phyloP scores from a whole-genome alignment of 2,888 invertebrate genomes.

The Aspidiotus destructor region DNA sequence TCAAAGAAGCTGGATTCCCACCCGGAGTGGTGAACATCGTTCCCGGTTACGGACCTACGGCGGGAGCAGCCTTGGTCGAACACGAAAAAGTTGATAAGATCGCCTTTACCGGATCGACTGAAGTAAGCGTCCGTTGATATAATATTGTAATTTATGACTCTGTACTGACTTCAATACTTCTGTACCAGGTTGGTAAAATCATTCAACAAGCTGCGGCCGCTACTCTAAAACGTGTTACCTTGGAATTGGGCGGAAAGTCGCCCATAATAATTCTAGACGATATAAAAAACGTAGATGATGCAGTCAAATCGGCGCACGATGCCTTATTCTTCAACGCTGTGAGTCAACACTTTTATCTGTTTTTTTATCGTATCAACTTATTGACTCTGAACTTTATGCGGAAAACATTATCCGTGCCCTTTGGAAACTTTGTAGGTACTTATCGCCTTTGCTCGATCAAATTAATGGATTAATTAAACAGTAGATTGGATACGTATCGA shows the following conservation, averaged over 20 bases:
- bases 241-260: slow-evolving; percentile 85
- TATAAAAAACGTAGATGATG: slow-evolving; percentile 57
- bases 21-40: slow-evolving; percentile 68
- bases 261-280: slow-evolving; percentile 76
- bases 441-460: too few species aligned
- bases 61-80: slow-evolving; percentile 59
- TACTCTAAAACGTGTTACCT: slow-evolving; percentile 69
- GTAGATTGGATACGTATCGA: too few species aligned
- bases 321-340: slow-evolving; percentile 37
- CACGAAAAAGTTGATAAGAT: slow-evolving; percentile 64
- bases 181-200: slow-evolving; percentile 44
- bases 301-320: slow-evolving; percentile 36
- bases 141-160: not conserved
- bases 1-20: slow-evolving; percentile 70
- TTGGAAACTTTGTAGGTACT: too few species aligned
- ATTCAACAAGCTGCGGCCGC: slow-evolving; percentile 58
- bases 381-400: too few species aligned
- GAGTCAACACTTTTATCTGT: not conserved
- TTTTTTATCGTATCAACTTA: not conserved
- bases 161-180: slow-evolving; percentile 3
- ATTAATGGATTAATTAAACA: too few species aligned
- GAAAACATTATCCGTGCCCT: too few species aligned
- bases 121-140: slow-evolving; percentile 42
- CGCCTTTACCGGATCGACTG: slow-evolving; percentile 71
- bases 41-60: slow-evolving; percentile 63